Percentiles rank a stretch among this genome's conserved stretches.
phyloP scores from a whole-genome alignment of 2,797 vertebrate species.

The Lindbergichthys nudifrons region DNA sequence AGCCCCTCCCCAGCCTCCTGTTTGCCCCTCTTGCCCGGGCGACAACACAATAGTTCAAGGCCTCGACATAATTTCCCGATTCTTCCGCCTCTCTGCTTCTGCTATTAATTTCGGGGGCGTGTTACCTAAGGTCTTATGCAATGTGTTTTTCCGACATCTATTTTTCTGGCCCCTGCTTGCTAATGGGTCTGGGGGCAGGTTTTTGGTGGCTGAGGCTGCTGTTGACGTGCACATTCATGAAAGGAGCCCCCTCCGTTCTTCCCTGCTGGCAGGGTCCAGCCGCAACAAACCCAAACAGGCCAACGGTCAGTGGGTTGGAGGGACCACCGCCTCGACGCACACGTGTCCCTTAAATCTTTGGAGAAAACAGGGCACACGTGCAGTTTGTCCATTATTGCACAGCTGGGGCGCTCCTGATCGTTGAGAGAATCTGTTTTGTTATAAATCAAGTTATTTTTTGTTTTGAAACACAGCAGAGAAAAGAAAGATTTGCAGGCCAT shows the following conservation, averaged over 20 bases:
- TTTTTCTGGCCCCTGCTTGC: constrained; percentile 55
- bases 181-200: constrained; percentile 63
- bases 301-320: constrained; percentile 35
- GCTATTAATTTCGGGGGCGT: constrained; percentile 67
- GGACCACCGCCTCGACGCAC: constrained; percentile 37
- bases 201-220: constrained; percentile 43
- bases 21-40: constrained; percentile 48
- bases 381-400: constrained; percentile 57
- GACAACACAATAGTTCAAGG: constrained; percentile 58
- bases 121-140: constrained; percentile 76
- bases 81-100: constrained; percentile 64
- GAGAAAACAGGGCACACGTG: constrained; percentile 55
- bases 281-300: constrained; percentile 57
- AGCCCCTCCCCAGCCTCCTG: constrained; percentile 4
- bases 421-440: constrained; percentile 29
- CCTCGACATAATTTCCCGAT: constrained; percentile 70
- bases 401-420: constrained; percentile 22
- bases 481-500: constrained; percentile 26
- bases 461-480: constrained; percentile 17
- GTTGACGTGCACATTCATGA: constrained; percentile 62
- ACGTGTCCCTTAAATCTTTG: constrained; percentile 44
- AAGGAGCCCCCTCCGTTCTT: constrained; percentile 42
- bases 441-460: constrained; percentile 2
- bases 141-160: constrained; percentile 65
- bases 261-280: constrained; percentile 43